These are phyloP conservation scores for Tauraco hartlaubi DNA, from an alignment of 2,797 vertebrate genomes.

Conservation along the genomic window DNA sequence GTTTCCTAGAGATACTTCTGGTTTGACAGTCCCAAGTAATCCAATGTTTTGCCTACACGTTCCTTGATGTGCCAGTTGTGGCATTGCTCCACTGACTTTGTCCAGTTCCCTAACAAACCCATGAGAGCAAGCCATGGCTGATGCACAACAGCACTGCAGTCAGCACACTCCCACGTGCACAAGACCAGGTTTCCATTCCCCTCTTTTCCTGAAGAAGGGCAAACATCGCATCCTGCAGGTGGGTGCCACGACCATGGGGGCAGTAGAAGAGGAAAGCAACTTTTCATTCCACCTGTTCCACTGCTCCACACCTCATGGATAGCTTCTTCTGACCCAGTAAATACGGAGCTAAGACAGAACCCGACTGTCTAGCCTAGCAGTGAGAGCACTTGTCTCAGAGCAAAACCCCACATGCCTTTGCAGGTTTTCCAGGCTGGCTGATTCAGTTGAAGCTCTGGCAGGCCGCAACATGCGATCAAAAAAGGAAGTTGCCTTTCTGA, in stretches of 20 bases:
- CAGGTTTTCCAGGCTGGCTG: conserved; percentile 78
- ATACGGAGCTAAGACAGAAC: neutral
- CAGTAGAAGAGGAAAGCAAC: neutral
- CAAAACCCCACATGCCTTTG: neutral
- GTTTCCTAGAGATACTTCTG: neutral
- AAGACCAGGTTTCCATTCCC: neutral
- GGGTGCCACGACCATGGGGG: rapidly evolving
- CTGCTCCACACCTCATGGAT: neutral
- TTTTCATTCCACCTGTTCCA: neutral
- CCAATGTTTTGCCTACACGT: neutral
- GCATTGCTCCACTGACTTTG: neutral
- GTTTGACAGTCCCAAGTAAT: neutral
- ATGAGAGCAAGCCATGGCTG: neutral
- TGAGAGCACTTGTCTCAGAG: neutral
- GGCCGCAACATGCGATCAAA: neutral
- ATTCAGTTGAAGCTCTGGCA: conserved; percentile 27
- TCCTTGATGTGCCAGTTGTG: neutral
- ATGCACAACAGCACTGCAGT: neutral
- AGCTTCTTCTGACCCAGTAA: neutral
- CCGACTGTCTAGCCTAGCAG: neutral
- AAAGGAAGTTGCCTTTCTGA: conserved; percentile 65
- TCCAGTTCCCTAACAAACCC: neutral
- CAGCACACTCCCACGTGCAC: neutral
- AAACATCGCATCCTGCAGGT: neutral
- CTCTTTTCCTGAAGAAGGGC: neutral